Evolutionary conservation across 2,888 invertebrate genomes (phyloP).

Genomic region (Palloptera scutellata): DNA sequence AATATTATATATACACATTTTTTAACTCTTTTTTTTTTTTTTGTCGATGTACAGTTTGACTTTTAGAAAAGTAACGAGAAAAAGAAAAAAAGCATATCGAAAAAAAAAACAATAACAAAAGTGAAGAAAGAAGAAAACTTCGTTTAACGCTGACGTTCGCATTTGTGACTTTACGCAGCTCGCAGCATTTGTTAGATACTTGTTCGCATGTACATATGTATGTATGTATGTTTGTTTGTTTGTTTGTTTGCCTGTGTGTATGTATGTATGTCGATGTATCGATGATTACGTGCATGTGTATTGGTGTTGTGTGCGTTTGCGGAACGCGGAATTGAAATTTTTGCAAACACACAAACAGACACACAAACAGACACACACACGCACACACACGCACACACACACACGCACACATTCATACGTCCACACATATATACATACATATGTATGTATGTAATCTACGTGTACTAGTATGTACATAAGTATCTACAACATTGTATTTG

Average conservation of each 20-base stretch:
- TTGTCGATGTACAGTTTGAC: too few species aligned
- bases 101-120: conserved; percentile 31
- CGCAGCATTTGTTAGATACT: conserved; percentile 14
- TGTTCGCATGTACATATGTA: conserved; percentile 35
- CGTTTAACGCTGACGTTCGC: background rate
- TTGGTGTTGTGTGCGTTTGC: background rate
- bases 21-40: too few species aligned
- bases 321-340: background rate
- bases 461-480: too few species aligned
- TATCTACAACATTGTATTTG: too few species aligned
- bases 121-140: conserved; percentile 3
- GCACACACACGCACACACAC: too few species aligned
- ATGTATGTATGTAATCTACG: too few species aligned
- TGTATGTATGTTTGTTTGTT: background rate
- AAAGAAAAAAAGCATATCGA: conserved; percentile 12
- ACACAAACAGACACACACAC: too few species aligned
- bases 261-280: background rate
- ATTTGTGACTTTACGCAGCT: background rate
- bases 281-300: background rate
- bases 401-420: too few species aligned
- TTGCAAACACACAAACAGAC: too few species aligned
- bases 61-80: conserved; percentile 47
- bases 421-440: too few species aligned
- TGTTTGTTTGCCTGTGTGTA: background rate
- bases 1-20: too few species aligned